Base-by-base conservation (phyloP, 2,888 invertebrate genomes). In the Rhogogaster chlorosoma region DNA sequence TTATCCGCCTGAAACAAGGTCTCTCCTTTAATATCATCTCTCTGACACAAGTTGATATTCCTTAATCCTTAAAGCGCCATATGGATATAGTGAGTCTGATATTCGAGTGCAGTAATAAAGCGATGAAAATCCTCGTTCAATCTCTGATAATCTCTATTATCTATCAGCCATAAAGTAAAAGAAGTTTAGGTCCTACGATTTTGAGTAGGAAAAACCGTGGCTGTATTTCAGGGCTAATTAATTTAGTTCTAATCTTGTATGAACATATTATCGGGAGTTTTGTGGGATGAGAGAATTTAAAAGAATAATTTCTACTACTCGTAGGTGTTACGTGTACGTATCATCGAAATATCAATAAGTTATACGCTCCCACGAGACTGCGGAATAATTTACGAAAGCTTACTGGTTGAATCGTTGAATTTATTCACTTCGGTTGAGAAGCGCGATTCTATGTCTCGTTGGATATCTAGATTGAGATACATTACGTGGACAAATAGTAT, bases 1-100 rank as follows among this genome's bases (percentile, higher is more conserved):
- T 92, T 93, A 87, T 93, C 92, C 87, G 92, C 92, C 93, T 93
- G 88, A 83, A 87, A 88, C 67, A 67, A 53, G 9, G 38, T 49
- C 49, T 84, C 38, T 26, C 32, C 61, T 45, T 77, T 64, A 73
- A 78, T 42, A 84, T 45, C 15, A 26, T 42, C 18, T 26, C 36
- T 10, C 78, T 38, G 78, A 80, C 71, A 71, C 71, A 6, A 71
- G 38, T 42, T 71, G 71, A 71, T 71, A 38, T 71, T 71, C 71
- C 22, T n/a, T 71, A 71, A 71, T 71, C 71, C 36, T 32, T 7
- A 22, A 22, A n/a, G 42, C 71, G 36, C 10, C 10, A 5, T n/a
- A n/a, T 10, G 67, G 18, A 15, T n/a, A 71, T 36, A 71, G 2
- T 22, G 1, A 36, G 22, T 36, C 2, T 42, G 38, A 22, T 42